Conservation (phyloP, 2,888 invertebrate species). For the Desoria tigrina region DNA sequence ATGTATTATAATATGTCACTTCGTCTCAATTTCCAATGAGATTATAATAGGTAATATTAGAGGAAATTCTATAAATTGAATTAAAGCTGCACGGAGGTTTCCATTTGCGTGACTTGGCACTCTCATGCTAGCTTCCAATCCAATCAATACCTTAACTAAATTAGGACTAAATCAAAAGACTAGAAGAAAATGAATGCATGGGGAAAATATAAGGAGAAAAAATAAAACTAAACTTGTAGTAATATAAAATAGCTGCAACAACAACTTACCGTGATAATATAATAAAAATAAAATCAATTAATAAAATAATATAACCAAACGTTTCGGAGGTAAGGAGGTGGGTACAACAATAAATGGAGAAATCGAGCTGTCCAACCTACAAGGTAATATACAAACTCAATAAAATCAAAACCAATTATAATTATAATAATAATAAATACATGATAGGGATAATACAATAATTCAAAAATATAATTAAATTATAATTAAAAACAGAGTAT, state of each 20-base stretch:
- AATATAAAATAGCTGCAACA: slow-evolving; percentile 16
- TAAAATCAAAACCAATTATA: too few species aligned
- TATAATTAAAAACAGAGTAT: neutral
- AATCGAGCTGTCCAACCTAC: too few species aligned
- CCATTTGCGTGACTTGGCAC: slow-evolving; percentile 52
- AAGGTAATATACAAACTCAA: too few species aligned
- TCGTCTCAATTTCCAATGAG: slow-evolving; percentile 2
- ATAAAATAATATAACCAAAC: too few species aligned
- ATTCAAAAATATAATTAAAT: neutral
- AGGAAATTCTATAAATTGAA: slow-evolving; percentile 1
- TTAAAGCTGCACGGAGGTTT: slow-evolving; percentile 53
- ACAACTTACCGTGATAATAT: too few species aligned
- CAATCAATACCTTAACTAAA: slow-evolving; percentile 35
- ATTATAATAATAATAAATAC: too few species aligned
- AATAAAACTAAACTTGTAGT: slow-evolving; percentile 1
- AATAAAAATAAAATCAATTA: too few species aligned
- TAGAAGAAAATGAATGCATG: slow-evolving; percentile 18
- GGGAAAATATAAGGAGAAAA: slow-evolving; percentile 13
- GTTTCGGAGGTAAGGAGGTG: too few species aligned
- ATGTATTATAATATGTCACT: neutral
- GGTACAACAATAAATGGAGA: too few species aligned
- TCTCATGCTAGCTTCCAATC: slow-evolving; percentile 38
- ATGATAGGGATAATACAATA: too few species aligned
- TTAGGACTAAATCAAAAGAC: slow-evolving; percentile 19
- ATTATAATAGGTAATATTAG: too few species aligned